Evolutionary conservation across 2,113 vertebrate genomes (phyloP).

Genomic region (Trogon surrucura): DNA sequence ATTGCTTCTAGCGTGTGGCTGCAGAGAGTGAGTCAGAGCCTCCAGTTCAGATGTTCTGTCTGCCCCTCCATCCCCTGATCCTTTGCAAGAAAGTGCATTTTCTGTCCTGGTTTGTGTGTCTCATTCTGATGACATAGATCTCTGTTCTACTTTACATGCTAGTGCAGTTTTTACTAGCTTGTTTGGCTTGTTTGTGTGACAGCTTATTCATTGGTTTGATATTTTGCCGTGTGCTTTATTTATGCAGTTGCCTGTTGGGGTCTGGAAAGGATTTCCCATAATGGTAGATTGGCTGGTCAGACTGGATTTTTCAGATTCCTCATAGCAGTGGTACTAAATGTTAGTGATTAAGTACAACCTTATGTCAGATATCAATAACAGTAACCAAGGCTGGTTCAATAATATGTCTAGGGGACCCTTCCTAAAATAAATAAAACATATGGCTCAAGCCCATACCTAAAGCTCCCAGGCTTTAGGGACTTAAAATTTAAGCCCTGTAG

Average conservation of each 20-base stretch:
- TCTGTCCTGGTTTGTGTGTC: background rate
- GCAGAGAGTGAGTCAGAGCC: background rate
- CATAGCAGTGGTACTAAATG: conserved; percentile 56
- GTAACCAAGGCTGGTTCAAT: conserved; percentile 68
- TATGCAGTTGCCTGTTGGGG: conserved; percentile 50
- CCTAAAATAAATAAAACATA: conserved; percentile 73
- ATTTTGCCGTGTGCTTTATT: conserved; percentile 60
- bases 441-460: conserved; percentile 58
- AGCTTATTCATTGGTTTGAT: conserved; percentile 48
- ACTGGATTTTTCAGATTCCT: conserved; percentile 67
- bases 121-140: background rate
- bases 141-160: conserved; percentile 33
- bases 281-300: conserved; percentile 50
- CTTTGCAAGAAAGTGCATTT: background rate
- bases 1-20: background rate
- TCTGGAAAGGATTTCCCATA: conserved; percentile 58
- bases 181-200: conserved; percentile 50
- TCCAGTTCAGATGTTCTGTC: background rate
- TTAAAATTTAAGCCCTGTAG: conserved; percentile 65
- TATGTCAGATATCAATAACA: conserved; percentile 70
- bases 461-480: conserved; percentile 65
- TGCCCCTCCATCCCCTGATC: background rate
- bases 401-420: conserved; percentile 58
- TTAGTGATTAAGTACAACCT: conserved; percentile 68
- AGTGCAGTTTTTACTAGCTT: conserved; percentile 32